Base-by-base conservation (phyloP, 92 coral and sea anemone genomes). In the Bergia puertoricense region DNA sequence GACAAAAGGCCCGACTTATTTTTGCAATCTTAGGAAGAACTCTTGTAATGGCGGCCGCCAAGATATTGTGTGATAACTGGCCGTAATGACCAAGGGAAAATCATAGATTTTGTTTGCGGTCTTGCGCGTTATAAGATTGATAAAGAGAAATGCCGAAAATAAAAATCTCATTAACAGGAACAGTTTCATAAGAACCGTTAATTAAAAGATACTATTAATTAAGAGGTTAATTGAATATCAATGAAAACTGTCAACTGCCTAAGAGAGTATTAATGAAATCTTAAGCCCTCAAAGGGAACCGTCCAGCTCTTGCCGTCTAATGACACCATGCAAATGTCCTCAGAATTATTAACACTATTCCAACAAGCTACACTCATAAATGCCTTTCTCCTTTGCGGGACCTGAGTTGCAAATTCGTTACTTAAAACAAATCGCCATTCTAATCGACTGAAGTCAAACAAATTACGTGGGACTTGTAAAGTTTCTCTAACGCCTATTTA, bases 151-250 rank as follows among this genome's bases (percentile, higher is more conserved):
- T 71, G 87, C 87, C 87, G 87, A 84, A 83, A 84, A 84, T 71
- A 84, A 84, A 84, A 84, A 84, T 84, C 87, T 84, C 77, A 84
- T 84, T 84, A 84, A 69, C 87, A 51, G 66, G 46, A 66, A 84
- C 87, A 73, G 79, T 84, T 84, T 84, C 87, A 84, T 84, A 84
- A 84, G 79, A 84, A 71, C 87, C 77, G 87, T 84, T 95, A 95
- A 95, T 95, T 93, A 95, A 91, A 91, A 93, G 96, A 92, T 95
- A 94, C 94, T 93, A 95, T 95, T 95, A 95, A 95, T 95, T 95
- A 95, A 92, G 90, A 91, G 92, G 96, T 95, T 95, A 95, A 95
- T 95, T 93, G 93, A 92, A 86, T 83, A 88, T 95, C 98, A 95
- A 95, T 95, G 89, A 93, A 89, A 62, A 48, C 91, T 95, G 98